phyloP scores from a whole-genome alignment of 2,113 vertebrate species.

The Psophia crepitans region DNA sequence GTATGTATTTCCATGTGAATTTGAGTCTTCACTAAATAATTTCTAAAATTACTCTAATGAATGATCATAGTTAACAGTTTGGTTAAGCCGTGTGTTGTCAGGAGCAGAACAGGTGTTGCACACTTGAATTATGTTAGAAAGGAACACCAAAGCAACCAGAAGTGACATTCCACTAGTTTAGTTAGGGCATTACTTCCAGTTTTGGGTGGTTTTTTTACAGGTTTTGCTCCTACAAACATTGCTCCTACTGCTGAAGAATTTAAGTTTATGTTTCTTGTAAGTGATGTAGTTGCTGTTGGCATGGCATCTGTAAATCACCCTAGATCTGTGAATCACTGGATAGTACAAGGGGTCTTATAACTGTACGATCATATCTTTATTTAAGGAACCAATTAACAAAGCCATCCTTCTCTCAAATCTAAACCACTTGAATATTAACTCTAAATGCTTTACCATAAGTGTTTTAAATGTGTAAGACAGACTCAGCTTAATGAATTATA shows the following conservation, averaged over 20 bases:
- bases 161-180: background rate
- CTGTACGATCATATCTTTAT: background rate
- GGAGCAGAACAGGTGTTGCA: background rate
- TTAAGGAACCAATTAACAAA: background rate
- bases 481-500: constrained; percentile 15
- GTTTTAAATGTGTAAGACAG: constrained; percentile 37
- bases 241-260: background rate
- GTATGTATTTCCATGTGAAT: background rate
- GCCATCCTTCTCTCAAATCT: background rate
- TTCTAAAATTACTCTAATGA: background rate
- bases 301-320: background rate
- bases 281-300: background rate
- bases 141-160: background rate
- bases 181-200: background rate
- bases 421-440: constrained; percentile 32
- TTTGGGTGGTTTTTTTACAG: background rate
- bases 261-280: background rate
- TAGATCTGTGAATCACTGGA: background rate
- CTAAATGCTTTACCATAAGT: constrained; percentile 43
- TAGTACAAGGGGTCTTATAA: background rate
- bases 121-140: background rate
- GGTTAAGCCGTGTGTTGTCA: background rate
- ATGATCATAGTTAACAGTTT: constrained; percentile 7
- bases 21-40: background rate
- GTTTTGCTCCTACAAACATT: background rate